Percentiles rank a stretch among this genome's conserved stretches.
phyloP scores from a whole-genome alignment of 2,797 vertebrate species.

The Momotus momota region DNA sequence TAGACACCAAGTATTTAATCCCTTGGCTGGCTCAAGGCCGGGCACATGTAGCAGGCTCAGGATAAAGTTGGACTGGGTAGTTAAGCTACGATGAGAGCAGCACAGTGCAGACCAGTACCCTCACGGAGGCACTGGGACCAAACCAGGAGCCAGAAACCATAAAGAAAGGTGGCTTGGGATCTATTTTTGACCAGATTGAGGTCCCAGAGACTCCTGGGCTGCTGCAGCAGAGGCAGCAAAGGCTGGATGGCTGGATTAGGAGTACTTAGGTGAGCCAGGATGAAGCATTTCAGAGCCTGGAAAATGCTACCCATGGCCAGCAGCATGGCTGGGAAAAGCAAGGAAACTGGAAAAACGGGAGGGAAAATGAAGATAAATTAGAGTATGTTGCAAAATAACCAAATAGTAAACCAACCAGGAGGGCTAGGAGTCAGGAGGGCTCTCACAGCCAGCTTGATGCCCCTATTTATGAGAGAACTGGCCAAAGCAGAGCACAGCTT shows the following conservation, averaged over 20 bases:
- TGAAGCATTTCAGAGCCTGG: background rate
- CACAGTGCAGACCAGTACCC: accelerated
- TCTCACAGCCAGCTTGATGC: background rate
- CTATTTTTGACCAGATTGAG: background rate
- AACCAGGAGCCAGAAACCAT: background rate
- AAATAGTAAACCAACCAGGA: background rate
- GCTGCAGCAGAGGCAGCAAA: background rate
- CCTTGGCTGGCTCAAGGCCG: background rate
- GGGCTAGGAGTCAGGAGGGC: background rate
- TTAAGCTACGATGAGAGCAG: background rate
- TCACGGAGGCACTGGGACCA: background rate
- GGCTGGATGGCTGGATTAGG: background rate
- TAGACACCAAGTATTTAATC: accelerated
- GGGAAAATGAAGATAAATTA: accelerated
- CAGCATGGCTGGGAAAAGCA: background rate
- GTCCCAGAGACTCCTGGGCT: background rate
- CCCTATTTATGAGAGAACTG: background rate
- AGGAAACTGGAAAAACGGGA: too few species aligned
- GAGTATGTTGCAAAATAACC: background rate
- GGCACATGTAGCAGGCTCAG: accelerated
- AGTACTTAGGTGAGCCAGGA: background rate
- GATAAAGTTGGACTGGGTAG: background rate
- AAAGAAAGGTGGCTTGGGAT: background rate
- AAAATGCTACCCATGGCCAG: background rate
- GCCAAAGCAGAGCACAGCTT: background rate